Conservation (phyloP, 2,113 vertebrate genomes). For the Malaclemys terrapin region DNA sequence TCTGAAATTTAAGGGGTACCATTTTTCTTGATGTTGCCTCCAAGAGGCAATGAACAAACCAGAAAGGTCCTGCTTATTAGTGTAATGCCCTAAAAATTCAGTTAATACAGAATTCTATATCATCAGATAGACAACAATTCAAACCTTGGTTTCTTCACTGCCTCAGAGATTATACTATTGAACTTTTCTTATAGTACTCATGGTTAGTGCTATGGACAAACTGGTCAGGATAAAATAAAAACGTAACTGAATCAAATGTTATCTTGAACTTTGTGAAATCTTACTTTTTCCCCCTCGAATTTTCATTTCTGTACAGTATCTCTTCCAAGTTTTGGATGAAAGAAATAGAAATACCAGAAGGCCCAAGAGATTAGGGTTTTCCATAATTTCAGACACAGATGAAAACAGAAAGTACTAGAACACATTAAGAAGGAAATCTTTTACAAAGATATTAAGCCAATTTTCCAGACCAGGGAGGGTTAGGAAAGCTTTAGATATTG, state of each 20-base stretch:
- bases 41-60: constrained; percentile 68
- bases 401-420: not conserved
- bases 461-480: not conserved
- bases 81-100: not conserved
- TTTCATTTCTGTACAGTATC: not conserved
- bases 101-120: constrained; percentile 19
- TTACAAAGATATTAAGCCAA: not conserved
- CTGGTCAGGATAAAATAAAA: not conserved
- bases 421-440: not conserved
- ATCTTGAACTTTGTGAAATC: not conserved
- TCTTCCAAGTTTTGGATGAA: not conserved
- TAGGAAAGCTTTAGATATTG: not conserved
- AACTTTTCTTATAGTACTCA: not conserved
- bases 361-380: not conserved
- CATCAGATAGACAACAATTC: not conserved
- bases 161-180: not conserved
- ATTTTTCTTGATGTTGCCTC: constrained; percentile 68
- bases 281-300: not conserved
- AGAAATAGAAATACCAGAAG: not conserved
- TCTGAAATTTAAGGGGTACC: constrained; percentile 68
- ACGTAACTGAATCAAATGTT: not conserved
- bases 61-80: constrained; percentile 61
- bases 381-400: not conserved
- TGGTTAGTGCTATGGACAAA: not conserved
- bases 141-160: not conserved